Percentiles rank a stretch among this genome's conserved stretches.
Evolutionary conservation across 1,140 invertebrate genomes (phyloP).

Genomic region (Tetraneura akinire): DNA sequence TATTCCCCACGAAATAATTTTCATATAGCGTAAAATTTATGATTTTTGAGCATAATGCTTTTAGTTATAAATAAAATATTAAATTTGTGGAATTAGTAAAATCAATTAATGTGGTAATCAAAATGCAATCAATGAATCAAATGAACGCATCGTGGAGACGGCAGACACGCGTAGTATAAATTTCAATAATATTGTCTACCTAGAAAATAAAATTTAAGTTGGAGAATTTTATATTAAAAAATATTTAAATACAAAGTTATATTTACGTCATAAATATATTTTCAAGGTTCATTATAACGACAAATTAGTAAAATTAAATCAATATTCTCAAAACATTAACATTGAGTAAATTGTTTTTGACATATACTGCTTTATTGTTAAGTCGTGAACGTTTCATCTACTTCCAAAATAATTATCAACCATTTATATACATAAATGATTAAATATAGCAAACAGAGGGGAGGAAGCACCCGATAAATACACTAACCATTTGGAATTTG

Average conservation of each 20-base stretch:
- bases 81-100: too few relatives aligned
- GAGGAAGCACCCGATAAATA: too few relatives aligned
- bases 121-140: not conserved
- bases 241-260: not conserved
- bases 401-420: not conserved
- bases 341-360: not conserved
- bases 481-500: not conserved
- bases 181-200: constrained; percentile 2
- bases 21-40: too few relatives aligned
- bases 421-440: not conserved
- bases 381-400: not conserved
- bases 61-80: too few relatives aligned
- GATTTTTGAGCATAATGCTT: too few relatives aligned
- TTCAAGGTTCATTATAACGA: constrained; percentile 27
- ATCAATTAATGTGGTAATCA: not conserved
- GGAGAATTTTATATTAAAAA: too few relatives aligned
- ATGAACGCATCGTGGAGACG: not conserved
- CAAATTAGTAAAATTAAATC: constrained; percentile 13
- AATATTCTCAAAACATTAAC: not conserved
- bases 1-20: too few relatives aligned
- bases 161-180: too few relatives aligned
- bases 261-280: constrained; percentile 10
- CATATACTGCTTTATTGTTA: not conserved
- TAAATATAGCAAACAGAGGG: too few relatives aligned
- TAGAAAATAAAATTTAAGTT: constrained; percentile 15